These are phyloP conservation scores for Diglossa cyanea DNA, from an alignment of 2,797 vertebrate genomes.

Conservation along the genomic window DNA sequence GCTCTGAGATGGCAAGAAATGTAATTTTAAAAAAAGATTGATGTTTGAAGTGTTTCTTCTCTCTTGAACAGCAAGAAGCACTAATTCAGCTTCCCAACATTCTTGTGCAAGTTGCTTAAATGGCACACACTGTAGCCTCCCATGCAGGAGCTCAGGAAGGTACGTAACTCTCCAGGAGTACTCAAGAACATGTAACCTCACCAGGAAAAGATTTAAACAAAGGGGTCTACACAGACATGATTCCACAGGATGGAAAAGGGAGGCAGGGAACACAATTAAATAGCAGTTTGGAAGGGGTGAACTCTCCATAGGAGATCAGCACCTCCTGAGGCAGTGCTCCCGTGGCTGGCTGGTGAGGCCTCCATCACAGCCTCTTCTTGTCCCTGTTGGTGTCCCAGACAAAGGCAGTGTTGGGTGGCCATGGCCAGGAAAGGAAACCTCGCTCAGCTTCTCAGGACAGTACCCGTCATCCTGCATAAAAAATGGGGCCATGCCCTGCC, in stretches of 20 bases:
- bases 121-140: background rate
- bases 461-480: rapidly evolving
- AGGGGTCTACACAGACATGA: background rate
- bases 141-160: background rate
- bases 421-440: background rate
- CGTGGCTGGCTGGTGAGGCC: rapidly evolving
- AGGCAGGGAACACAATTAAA: background rate
- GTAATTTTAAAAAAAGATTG: background rate
- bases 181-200: rapidly evolving
- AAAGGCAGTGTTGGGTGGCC: background rate
- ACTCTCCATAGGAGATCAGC: background rate
- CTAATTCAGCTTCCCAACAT: background rate
- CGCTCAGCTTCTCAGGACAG: rapidly evolving
- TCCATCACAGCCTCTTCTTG: background rate
- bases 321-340: background rate
- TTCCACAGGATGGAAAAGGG: background rate
- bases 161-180: background rate
- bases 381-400: background rate
- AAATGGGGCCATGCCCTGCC: background rate
- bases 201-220: background rate
- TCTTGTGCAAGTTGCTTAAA: background rate
- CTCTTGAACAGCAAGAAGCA: background rate
- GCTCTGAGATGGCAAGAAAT: background rate
- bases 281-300: background rate
- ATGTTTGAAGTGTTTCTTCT: background rate